Conservation (phyloP, 2,797 vertebrate species). For the Pyrocephalus nanus region DNA sequence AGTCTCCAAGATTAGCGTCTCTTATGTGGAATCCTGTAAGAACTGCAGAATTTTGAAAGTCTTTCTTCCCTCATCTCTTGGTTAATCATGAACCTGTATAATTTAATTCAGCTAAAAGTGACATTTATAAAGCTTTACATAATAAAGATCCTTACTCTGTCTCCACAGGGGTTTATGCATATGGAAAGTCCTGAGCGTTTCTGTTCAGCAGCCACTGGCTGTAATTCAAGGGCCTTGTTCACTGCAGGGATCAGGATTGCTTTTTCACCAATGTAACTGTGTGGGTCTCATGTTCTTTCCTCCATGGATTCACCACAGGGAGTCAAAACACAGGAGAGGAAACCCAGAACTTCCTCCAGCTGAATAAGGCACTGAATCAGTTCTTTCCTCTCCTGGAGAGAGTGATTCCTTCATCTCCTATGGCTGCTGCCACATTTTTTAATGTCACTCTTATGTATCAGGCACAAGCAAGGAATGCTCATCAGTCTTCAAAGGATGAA, state of each 20-base stretch:
- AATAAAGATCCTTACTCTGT: neutral
- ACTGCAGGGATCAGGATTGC: neutral
- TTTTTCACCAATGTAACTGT: neutral
- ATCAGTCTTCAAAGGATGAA: neutral
- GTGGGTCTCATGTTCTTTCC: neutral
- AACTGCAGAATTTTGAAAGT: neutral
- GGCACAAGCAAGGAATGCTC: neutral
- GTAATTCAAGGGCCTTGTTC: neutral
- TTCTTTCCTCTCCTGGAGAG: neutral
- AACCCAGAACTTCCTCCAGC: neutral
- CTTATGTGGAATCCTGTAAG: neutral
- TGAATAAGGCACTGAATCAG: neutral
- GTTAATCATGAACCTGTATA: neutral
- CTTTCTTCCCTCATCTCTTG: neutral
- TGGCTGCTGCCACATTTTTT: neutral
- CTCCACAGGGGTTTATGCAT: neutral
- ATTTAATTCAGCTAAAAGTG: neutral
- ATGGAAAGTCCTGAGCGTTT: fast-evolving
- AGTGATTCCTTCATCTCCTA: neutral
- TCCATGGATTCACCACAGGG: neutral
- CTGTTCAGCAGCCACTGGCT: neutral
- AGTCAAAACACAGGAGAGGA: neutral
- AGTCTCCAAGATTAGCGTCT: neutral
- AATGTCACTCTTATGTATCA: neutral
- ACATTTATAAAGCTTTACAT: neutral